Percentiles rank a stretch among this genome's conserved stretches.
Evolutionary conservation across 2,113 vertebrate genomes (phyloP).

Genomic region (Melanostigma gelatinosum): DNA sequence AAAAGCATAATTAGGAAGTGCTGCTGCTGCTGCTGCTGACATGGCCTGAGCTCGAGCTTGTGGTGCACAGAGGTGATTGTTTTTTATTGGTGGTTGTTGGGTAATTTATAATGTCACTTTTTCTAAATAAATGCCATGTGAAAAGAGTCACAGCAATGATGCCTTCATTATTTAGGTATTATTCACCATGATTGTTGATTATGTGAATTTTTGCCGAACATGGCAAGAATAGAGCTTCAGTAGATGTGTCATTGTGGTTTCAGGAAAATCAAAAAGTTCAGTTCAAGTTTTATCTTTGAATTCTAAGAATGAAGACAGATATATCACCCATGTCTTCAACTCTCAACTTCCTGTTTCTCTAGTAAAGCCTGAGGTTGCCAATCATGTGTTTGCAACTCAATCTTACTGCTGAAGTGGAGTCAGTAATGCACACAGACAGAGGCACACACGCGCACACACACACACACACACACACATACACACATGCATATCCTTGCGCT

Average conservation of each 20-base stretch:
- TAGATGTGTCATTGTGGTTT: background rate
- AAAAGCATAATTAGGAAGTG: slow-evolving; percentile 73
- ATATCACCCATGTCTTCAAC: slow-evolving; percentile 35
- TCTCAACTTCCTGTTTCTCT: slow-evolving; percentile 54
- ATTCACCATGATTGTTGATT: background rate
- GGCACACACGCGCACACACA: background rate
- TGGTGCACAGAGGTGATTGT: slow-evolving; percentile 34
- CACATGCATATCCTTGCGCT: slow-evolving; percentile 20
- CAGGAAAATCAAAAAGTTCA: slow-evolving; percentile 16
- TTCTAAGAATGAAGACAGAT: slow-evolving; percentile 32
- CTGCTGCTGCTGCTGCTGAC: slow-evolving; percentile 40
- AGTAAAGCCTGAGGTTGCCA: slow-evolving; percentile 26
- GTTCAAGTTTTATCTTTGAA: slow-evolving; percentile 23
- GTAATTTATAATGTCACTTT: slow-evolving; percentile 9
- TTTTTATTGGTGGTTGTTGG: slow-evolving; percentile 25
- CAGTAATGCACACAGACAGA: background rate
- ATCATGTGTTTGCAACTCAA: slow-evolving; percentile 45
- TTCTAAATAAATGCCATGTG: background rate
- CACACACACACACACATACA: slow-evolving; percentile 7
- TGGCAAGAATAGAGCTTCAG: background rate
- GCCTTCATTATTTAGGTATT: background rate
- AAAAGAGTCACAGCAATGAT: background rate
- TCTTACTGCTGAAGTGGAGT: slow-evolving; percentile 33
- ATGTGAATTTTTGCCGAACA: background rate
- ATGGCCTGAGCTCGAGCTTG: background rate